A percentile compares a stretch with the other conserved stretches of the same genome.
These are phyloP conservation scores for Carassius carassius DNA, from an alignment of 2,113 vertebrate genomes.

Conservation along the genomic window DNA sequence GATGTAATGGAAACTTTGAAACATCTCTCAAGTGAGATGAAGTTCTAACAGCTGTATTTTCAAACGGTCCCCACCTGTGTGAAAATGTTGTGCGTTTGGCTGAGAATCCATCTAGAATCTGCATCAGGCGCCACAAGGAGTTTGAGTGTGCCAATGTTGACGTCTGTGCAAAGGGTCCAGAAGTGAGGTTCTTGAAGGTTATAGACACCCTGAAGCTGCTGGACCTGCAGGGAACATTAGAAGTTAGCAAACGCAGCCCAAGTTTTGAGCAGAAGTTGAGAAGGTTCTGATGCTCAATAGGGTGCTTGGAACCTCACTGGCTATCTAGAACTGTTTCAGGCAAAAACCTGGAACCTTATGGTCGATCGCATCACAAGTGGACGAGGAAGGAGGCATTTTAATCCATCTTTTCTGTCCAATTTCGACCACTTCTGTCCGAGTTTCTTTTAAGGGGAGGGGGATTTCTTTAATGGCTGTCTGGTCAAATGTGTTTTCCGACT, in stretches of 20 bases:
- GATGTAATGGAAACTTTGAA: not conserved
- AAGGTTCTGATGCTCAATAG: not conserved
- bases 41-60: not conserved
- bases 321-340: not conserved
- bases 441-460: too few species aligned
- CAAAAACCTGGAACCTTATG: not conserved
- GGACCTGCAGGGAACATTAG: constrained; percentile 77
- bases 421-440: too few species aligned
- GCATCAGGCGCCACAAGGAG: constrained; percentile 92
- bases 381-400: too few species aligned
- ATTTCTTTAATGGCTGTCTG: too few species aligned
- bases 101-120: constrained; percentile 93
- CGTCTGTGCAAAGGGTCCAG: constrained; percentile 96
- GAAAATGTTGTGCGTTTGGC: constrained; percentile 97
- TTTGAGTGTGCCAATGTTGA: constrained; percentile 94
- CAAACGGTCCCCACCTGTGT: constrained; percentile 84
- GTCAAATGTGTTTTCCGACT: too few species aligned
- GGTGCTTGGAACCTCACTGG: not conserved
- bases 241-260: not conserved
- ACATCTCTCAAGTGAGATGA: not conserved
- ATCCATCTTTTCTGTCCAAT: too few species aligned
- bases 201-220: constrained; percentile 95
- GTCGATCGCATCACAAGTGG: too few species aligned
- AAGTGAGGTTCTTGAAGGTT: constrained; percentile 96
- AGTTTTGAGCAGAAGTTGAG: not conserved